Conservation (phyloP, 2,888 invertebrate species). For the Drosophila koepferae region DNA sequence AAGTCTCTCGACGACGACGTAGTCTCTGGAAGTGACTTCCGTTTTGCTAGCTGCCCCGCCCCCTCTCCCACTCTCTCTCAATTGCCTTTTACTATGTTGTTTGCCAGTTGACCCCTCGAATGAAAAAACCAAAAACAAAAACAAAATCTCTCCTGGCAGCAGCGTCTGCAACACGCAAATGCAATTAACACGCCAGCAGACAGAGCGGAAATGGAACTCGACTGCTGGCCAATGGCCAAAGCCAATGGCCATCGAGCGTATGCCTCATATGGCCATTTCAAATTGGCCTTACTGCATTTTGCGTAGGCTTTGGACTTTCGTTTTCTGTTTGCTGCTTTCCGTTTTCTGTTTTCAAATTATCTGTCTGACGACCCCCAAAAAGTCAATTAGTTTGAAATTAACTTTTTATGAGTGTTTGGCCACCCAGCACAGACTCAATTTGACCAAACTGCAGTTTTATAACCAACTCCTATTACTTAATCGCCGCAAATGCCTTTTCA, state of each 20-base stretch:
- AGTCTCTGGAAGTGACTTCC: constrained; percentile 70
- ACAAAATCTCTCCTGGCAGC: constrained; percentile 30
- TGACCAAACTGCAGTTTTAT: constrained; percentile 1
- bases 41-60: constrained; percentile 19
- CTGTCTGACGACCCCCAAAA: constrained; percentile 55
- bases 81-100: constrained; percentile 75
- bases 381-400: constrained; percentile 77
- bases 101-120: constrained; percentile 57
- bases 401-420: constrained; percentile 43
- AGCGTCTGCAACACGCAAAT: constrained; percentile 77
- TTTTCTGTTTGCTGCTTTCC: constrained; percentile 10
- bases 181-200: constrained; percentile 80
- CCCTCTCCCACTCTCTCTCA: constrained; percentile 27
- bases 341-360: constrained; percentile 52
- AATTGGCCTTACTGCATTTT: constrained; percentile 38
- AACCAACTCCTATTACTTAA: constrained; percentile 26
- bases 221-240: constrained; percentile 50
- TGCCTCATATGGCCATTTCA: constrained; percentile 28
- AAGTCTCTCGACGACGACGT: background rate
- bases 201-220: constrained; percentile 73
- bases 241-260: constrained; percentile 23
- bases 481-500: constrained; percentile 14
- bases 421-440: constrained; percentile 1
- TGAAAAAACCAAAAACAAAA: constrained; percentile 50
- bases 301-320: constrained; percentile 22